These are phyloP conservation scores for Caenorhabditis tropicalis DNA, from an alignment of 1,140 invertebrate genomes.

Conservation along the genomic window DNA sequence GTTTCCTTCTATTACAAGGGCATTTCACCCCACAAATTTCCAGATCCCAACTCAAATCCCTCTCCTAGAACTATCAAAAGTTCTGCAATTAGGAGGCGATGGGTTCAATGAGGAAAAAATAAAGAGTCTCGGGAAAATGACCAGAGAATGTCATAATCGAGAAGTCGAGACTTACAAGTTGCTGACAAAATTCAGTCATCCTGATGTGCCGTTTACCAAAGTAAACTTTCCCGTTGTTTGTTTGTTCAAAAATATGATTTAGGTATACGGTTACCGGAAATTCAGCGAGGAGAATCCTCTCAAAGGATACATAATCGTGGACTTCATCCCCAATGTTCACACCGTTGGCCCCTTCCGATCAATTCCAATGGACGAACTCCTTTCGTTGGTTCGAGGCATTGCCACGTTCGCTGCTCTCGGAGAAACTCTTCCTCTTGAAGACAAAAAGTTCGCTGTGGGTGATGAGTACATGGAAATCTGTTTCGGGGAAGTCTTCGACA, in stretches of 20 bases:
- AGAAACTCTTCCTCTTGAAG: background rate
- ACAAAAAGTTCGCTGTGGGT: background rate
- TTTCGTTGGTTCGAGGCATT: background rate
- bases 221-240: background rate
- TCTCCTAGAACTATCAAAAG: background rate
- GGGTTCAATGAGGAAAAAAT: background rate
- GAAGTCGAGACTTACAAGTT: background rate
- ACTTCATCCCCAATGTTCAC: background rate
- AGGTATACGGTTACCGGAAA: background rate
- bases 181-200: background rate
- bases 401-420: background rate
- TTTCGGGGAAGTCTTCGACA: background rate
- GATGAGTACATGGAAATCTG: background rate
- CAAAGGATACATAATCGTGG: constrained; percentile 9
- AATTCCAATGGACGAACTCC: background rate
- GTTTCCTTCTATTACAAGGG: background rate
- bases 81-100: background rate
- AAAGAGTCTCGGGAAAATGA: background rate
- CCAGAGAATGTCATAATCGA: background rate
- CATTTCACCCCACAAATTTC: background rate
- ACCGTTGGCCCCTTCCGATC: background rate
- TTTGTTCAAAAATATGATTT: background rate
- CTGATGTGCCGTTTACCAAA: background rate
- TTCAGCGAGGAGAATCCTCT: background rate
- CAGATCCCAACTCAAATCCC: background rate